Evolutionary conservation across 2,113 vertebrate species (phyloP).

Genomic region (Catagonus wagneri): DNA sequence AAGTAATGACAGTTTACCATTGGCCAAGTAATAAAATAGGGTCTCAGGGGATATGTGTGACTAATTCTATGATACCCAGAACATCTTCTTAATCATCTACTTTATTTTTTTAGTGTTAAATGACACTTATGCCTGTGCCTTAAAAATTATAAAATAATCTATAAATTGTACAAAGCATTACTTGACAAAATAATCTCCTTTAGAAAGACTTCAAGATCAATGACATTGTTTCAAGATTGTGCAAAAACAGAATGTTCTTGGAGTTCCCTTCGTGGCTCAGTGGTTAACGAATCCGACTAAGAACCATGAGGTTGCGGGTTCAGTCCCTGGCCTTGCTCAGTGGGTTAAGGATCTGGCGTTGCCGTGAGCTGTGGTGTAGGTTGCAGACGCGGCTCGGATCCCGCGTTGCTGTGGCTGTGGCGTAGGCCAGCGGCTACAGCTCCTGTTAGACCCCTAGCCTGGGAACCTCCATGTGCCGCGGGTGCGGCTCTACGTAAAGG

Average conservation of each 20-base stretch:
- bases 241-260: not conserved
- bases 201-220: not conserved
- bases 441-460: too few relatives aligned
- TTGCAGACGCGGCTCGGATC: too few relatives aligned
- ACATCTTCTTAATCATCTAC: not conserved
- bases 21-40: not conserved
- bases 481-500: too few relatives aligned
- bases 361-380: too few relatives aligned
- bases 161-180: not conserved
- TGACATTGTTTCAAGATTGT: not conserved
- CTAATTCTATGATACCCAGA: not conserved
- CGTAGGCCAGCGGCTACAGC: too few relatives aligned
- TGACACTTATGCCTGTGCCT: not conserved
- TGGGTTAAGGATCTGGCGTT: too few relatives aligned
- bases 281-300: too few relatives aligned
- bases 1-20: not conserved
- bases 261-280: too few relatives aligned
- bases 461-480: too few relatives aligned
- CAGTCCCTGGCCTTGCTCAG: too few relatives aligned
- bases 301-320: too few relatives aligned
- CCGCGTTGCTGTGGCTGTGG: too few relatives aligned
- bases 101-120: not conserved
- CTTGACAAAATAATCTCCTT: not conserved
- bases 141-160: constrained; percentile 40
- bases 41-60: not conserved